phyloP scores from a whole-genome alignment of 2,888 invertebrate species.

The Onthophagus sagittarius region DNA sequence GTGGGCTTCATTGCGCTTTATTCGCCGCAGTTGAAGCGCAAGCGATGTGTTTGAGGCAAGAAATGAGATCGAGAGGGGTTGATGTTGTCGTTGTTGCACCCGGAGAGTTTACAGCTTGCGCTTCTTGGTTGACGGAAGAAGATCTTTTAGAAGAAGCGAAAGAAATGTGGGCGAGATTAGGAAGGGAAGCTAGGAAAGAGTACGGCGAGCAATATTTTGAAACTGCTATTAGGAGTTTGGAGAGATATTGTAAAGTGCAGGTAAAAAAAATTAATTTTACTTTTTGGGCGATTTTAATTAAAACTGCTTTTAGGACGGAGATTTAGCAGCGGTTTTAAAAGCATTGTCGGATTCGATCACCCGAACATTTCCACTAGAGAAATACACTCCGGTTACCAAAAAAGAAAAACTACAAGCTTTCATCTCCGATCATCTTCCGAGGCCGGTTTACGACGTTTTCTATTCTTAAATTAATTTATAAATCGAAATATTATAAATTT shows the following conservation, averaged over 20 bases:
- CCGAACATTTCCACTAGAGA: conserved; percentile 76
- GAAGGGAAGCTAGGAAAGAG: conserved; percentile 70
- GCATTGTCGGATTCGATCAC: conserved; percentile 73
- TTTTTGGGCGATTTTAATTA: neutral
- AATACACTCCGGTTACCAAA: conserved; percentile 79
- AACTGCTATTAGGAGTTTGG: conserved; percentile 71
- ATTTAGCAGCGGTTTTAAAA: conserved; percentile 71
- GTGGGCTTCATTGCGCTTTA: conserved; percentile 77
- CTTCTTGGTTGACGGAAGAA: conserved; percentile 69
- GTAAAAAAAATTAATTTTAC: conserved; percentile 41
- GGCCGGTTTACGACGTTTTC: conserved; percentile 74
- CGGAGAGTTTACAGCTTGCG: conserved; percentile 80
- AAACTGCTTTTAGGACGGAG: conserved; percentile 58
- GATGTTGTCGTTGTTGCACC: conserved; percentile 82
- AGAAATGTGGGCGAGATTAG: conserved; percentile 77
- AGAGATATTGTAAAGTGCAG: conserved; percentile 71
- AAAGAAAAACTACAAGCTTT: conserved; percentile 76
- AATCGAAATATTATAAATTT: neutral
- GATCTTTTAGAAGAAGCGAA: conserved; percentile 57
- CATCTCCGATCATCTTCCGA: conserved; percentile 76
- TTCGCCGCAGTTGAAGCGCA: conserved; percentile 77
- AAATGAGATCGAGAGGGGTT: conserved; percentile 74
- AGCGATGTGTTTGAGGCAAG: conserved; percentile 74
- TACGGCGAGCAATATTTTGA: conserved; percentile 84
- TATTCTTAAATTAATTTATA: conserved; percentile 49